Base-by-base conservation (phyloP, 2,888 invertebrate species). In the Chelonus formosanus region DNA sequence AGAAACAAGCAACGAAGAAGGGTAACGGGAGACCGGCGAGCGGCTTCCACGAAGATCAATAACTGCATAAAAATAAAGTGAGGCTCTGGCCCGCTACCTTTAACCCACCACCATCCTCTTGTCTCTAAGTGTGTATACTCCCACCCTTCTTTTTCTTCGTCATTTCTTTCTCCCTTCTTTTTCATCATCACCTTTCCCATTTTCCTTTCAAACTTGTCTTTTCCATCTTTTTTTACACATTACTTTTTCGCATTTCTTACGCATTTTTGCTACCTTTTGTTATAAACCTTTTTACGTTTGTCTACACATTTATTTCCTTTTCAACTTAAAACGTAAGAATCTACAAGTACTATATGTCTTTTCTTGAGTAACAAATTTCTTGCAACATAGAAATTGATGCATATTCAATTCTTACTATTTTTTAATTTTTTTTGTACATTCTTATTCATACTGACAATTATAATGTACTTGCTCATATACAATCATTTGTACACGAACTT, bases 41-140 rank as follows among this genome's bases (percentile, higher is more conserved):
- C 72, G 79, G 78, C 73, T 80, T 79, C 81, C 77, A 80, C 80
- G 77, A 78, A 83, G 83, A 83, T 84, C 83, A 82, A 83, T 84
- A 84, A 83, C 83, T 84, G 83, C 83, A 84, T 84, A 83, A 83
- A 84, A 83, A 83, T 83, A 84, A 83, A 82, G 82, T 79, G 82
- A 82, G 82, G 79, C 81, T 83, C 81, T 82, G 79, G 83, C 81
- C 81, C 80, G 80, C 81, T 81, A 82, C 82, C 81, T 82, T 82
- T 81, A 81, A 80, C 82, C 80, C 81, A 78, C 80, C 79, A 74
- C 72, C 63, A 66, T 74, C 77, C 69, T 61, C 63, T 61, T 62
- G 56, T 65, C 68, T 67, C 67, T 57, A 62, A 50, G 65, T 53
- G 62, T 40, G 40, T 6, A 40, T 40, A 5, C 66, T 57, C 47